Conservation (phyloP, 1,140 invertebrate genomes). For the Steinernema khuongi region DNA sequence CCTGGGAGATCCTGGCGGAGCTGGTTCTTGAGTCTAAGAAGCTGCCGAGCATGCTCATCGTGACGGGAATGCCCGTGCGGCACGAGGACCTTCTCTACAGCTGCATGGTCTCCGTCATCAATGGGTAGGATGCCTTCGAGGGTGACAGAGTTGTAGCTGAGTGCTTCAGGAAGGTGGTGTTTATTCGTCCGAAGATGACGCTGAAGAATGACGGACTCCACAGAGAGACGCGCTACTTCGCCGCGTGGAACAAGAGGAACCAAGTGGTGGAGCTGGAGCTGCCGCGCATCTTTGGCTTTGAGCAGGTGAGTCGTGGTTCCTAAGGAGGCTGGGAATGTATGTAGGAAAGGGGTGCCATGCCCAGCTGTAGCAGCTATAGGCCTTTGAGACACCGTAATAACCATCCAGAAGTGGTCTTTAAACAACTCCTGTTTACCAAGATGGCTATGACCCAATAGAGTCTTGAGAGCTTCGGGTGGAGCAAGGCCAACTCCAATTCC, state of each 20-base stretch:
- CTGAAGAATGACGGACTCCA: constrained; percentile 95
- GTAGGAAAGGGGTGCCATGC: too few species aligned
- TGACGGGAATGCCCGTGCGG: constrained; percentile 94
- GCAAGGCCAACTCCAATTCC: constrained; percentile 24
- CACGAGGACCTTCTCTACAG: constrained; percentile 92
- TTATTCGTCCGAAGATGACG: constrained; percentile 88
- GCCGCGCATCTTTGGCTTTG: constrained; percentile 41
- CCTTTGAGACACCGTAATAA: too few species aligned
- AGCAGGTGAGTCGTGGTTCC: constrained; percentile 30
- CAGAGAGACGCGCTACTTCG: constrained; percentile 90
- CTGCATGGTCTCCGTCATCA: constrained; percentile 82
- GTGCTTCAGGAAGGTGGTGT: constrained; percentile 69
- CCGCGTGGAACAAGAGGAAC: constrained; percentile 75
- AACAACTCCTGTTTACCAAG: too few species aligned
- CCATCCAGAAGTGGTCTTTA: too few species aligned
- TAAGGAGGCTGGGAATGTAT: too few species aligned
- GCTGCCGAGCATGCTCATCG: constrained; percentile 81
- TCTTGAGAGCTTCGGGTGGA: too few species aligned
- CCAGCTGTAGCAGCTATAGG: too few species aligned
- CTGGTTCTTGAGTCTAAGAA: constrained; percentile 74
- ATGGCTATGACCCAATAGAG: too few species aligned
- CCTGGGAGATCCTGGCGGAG: constrained; percentile 83
- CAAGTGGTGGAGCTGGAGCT: constrained; percentile 32
- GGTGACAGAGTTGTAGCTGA: neutral
- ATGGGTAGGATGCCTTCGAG: constrained; percentile 64